Percentiles rank a stretch among this genome's conserved stretches.
These are phyloP conservation scores for Pristiophorus japonicus DNA, from an alignment of 2,113 vertebrate genomes.

Conservation along the genomic window DNA sequence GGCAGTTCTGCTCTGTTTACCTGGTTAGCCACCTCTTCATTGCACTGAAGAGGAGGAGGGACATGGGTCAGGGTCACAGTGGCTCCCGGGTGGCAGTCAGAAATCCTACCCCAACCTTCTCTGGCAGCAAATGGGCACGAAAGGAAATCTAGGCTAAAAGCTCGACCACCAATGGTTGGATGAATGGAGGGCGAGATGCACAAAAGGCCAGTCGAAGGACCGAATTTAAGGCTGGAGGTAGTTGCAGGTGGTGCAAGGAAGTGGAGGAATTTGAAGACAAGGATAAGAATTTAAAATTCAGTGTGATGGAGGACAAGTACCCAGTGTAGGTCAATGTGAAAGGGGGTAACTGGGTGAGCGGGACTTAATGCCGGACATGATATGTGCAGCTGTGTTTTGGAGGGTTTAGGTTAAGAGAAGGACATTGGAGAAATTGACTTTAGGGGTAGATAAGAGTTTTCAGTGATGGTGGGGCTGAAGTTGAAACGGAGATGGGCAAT, in stretches of 20 bases:
- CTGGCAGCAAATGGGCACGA: neutral
- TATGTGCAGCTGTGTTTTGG: neutral
- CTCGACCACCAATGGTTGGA: neutral
- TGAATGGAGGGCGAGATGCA: neutral
- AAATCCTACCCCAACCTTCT: neutral
- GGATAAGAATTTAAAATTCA: neutral
- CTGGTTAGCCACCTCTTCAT: neutral
- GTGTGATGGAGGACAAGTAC: neutral
- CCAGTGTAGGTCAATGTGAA: neutral
- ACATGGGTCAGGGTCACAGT: neutral
- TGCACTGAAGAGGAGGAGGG: too few relatives aligned
- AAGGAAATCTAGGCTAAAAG: neutral
- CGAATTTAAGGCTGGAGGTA: neutral
- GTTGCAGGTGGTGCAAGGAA: neutral
- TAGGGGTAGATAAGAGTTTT: neutral
- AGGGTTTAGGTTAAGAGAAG: neutral
- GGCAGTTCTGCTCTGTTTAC: neutral
- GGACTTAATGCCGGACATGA: neutral
- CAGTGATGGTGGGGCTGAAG: neutral
- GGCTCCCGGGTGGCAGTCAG: neutral
- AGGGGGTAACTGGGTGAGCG: neutral
- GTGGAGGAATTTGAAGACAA: neutral
- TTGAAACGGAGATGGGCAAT: neutral
- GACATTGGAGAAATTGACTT: neutral
- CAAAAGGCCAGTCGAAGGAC: neutral